These are phyloP conservation scores for Neotoma lepida DNA, from an alignment of 2,113 vertebrate genomes.

Conservation along the genomic window DNA sequence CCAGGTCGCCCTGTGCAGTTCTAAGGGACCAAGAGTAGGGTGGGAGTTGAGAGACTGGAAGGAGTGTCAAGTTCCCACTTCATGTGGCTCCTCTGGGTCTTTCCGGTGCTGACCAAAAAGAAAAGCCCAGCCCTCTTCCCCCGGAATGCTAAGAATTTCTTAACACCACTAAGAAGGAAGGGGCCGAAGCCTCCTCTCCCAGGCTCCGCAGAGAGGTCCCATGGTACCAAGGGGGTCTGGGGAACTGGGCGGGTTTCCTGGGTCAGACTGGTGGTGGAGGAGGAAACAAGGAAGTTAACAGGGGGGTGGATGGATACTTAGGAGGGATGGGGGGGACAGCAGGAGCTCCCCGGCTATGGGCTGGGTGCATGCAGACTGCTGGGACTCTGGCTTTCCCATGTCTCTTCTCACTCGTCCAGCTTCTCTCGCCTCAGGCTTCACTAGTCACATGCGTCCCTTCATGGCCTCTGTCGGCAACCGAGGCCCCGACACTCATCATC, in stretches of 20 bases:
- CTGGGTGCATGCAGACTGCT: fast-evolving
- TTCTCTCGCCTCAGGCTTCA: not conserved
- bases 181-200: slow-evolving; percentile 66
- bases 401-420: not conserved
- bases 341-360: not conserved
- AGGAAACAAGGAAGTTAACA: not conserved
- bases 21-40: not conserved
- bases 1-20: not conserved
- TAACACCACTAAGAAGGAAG: slow-evolving; percentile 68
- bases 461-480: not conserved
- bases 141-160: slow-evolving; percentile 83
- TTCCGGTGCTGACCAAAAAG: slow-evolving; percentile 35
- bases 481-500: not conserved
- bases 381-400: not conserved
- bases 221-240: not conserved
- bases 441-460: not conserved
- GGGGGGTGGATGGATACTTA: not conserved
- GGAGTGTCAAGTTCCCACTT: not conserved
- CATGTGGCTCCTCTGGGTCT: not conserved
- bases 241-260: slow-evolving; percentile 11
- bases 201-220: slow-evolving; percentile 60
- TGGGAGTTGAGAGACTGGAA: not conserved
- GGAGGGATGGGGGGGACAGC: not conserved
- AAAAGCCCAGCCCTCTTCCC: slow-evolving; percentile 70
- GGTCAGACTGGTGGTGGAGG: slow-evolving; percentile 25